Evolutionary conservation across 2,888 invertebrate species (phyloP), one percentile per base, ranked within the genome.

Genomic region (Trissonchulus latispiculum): DNA sequence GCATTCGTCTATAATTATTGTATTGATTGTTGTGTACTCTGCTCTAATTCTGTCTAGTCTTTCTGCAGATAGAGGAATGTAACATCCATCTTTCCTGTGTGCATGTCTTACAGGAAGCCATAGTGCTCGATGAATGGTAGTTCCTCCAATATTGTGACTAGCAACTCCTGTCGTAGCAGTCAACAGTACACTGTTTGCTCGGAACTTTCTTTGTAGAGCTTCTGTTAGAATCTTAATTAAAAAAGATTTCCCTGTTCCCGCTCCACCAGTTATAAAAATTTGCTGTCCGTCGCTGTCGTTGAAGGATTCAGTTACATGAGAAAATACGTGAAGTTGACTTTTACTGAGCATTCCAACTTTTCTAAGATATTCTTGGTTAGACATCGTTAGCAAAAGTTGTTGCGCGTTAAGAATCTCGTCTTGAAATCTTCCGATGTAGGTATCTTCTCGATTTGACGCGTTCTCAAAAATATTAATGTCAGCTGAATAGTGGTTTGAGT

Each of bases 1-100:
- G 66, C 66, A 64, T 64, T 64, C 66, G 28, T 64, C 66, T 15
- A 64, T 64, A 15, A 64, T 64, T 33, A 64, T 18, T 33, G 66
- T 64, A 29, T 64, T 33, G 32, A 64, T 64, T 15, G 8, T 15
- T 28, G 8, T 33, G 31, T 15, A 64, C n/a, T 64, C 32, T 64
- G 8, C 8, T 64, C 66, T 29, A 8, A 32, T 8, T 18, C 18
- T 8, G 8, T 8, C 8, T 28, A 64, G n/a, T 64, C n/a, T 64
- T 15, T 8, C 66, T 8, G 66, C 31, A 8, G 66, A 8, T n/a
- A 64, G 28, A 15, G 66, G 66, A 8, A 64, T 15, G n/a, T 15
- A 64, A 32, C 35, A 8, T n/a, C 66, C 66, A n/a, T 64, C 66
- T 15, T 8, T 15, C 28, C 18, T 29, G 8, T 8, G 8, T n/a